Evolutionary conservation across 2,797 vertebrate genomes (phyloP), one percentile per base, ranked within the genome.

Genomic region (Nyctibius grandis): DNA sequence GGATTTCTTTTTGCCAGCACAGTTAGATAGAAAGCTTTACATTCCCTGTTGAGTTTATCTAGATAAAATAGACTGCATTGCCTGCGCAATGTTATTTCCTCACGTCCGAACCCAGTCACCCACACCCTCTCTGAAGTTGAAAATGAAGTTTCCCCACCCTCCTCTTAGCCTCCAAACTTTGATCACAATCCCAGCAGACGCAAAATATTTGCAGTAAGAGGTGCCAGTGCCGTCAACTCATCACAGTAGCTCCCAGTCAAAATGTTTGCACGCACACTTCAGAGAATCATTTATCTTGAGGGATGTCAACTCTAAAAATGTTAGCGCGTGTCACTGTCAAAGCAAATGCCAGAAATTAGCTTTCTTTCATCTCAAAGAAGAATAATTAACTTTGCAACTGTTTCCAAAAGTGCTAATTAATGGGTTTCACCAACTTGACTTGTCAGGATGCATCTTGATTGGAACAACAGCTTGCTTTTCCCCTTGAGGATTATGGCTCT

Each of bases 401-500:
- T 98, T 98, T 98, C 97, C 97, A 98, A 98, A 98, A 98, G 98
- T 98, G 98, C 98, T 98, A 98, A 98, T 98, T 98, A 98, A 98
- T 98, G 98, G 97, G 91, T 98, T 98, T 98, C 98, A 97, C 96
- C 97, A 98, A 98, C 96, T 97, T 96, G 97, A 97, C 97, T 97
- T 98, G 98, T 98, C 98, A 98, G 98, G 96, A 97, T 97, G 93
- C 96, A 91, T 76, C 93, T 95, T 47, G 36, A 97, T 96, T 95
- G 70, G 94, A 98, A 94, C 97, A 96, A 95, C 97, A 96, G 91
- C 97, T 88, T 89, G 82, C 44, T 88, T 79, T 94, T 82, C 64
- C 98, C 94, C 97, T 78, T 53, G 97, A 98, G 96, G 94, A 96
- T 98, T 97, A 94, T 73, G 33, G 4, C 88, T 96, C 95, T 92